phyloP scores from a whole-genome alignment of 2,797 vertebrate genomes.

The Strix occidentalis region DNA sequence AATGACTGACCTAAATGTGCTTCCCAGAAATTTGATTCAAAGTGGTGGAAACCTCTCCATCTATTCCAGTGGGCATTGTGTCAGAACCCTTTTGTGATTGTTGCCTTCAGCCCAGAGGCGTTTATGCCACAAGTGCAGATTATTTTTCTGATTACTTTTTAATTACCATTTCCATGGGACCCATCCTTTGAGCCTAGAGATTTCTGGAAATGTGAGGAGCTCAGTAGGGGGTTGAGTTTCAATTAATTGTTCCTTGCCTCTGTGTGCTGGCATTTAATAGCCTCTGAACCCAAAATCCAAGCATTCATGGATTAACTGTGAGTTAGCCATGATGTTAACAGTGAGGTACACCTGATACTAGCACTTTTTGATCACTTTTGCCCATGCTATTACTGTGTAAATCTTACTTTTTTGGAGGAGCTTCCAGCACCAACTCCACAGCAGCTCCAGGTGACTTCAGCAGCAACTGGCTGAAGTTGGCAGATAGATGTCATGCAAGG shows the following conservation, averaged over 20 bases:
- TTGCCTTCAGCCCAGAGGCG: neutral
- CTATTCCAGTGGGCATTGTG: neutral
- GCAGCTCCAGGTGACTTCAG: neutral
- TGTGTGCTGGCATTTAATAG: neutral
- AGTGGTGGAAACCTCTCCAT: neutral
- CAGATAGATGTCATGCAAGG: fast-evolving
- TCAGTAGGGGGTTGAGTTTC: neutral
- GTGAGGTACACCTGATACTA: neutral
- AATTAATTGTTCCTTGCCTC: neutral
- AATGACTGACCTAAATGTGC: neutral
- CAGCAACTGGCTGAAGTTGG: neutral
- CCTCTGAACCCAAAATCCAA: neutral
- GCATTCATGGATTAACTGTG: neutral
- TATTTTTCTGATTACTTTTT: conserved; percentile 32
- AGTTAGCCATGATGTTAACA: neutral
- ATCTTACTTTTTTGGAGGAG: neutral
- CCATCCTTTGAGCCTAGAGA: neutral
- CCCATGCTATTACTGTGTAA: neutral
- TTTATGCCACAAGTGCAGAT: neutral
- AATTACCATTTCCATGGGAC: conserved; percentile 1
- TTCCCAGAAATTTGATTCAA: neutral
- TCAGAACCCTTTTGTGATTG: neutral
- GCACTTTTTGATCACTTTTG: neutral
- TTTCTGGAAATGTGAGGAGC: neutral
- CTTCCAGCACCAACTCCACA: neutral